Evolutionary conservation across 2,113 vertebrate species (phyloP), one percentile per base, ranked within the genome.

Genomic region (Tretioscincus oriximinensis): DNA sequence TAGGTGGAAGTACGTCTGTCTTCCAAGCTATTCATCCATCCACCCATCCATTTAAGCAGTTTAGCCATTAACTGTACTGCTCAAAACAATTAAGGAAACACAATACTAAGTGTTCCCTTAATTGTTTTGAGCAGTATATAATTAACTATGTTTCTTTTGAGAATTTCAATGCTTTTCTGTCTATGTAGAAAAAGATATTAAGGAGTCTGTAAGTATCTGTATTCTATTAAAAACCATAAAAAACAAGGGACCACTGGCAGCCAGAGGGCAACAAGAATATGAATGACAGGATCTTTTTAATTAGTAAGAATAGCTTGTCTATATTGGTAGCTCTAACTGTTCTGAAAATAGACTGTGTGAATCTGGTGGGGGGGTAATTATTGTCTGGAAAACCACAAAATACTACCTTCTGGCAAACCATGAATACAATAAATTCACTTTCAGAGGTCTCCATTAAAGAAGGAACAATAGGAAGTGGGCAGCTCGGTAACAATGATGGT

Each of bases 201-300:
- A 35, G 22, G 45, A 76, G 58, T 74, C 77, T 41, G 69, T 88
- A 91, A 87, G 12, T 78, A 85, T 71, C 81, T 84, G 80, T 81
- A 28, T 89, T 67, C 72, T 66, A 7, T 18, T 58, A 18, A 58
- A 58, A 58, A 14, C 16, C 14, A 14, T 5, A 58, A 14, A 89
- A 87, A 90, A 90, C 89, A 86, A 86, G 75, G 78, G 89, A 68
- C 82, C 86, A 85, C 85, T 73, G 90, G 87, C 22, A 83, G 91
- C 87, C 88, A 0, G 12, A 86, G 86, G 90, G 84, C 80, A 85
- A 87, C 10, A 64, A 84, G 81, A 86, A 90, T 89, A 85, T 80
- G 87, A 84, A 86, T 93, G 90, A 90, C 90, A 90, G 88, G 85
- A 88, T 92, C 85, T 85, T 90, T 93, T 93, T 93, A 93, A 93